These are phyloP conservation scores for Lates japonicus DNA, from an alignment of 2,797 vertebrate genomes.

Conservation along the genomic window DNA sequence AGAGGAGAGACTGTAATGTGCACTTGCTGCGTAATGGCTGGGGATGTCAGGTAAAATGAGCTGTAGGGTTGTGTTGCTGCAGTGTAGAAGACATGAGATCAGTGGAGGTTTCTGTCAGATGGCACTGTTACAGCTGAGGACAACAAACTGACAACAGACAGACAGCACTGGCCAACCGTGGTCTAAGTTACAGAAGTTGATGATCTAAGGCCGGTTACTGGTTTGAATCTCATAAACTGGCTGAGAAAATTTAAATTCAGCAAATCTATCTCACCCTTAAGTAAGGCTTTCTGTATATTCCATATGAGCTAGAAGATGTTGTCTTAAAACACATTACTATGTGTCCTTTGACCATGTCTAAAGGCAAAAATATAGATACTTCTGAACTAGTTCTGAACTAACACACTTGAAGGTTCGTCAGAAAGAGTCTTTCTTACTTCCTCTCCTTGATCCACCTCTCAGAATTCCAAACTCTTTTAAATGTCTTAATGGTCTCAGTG, in stretches of 20 bases:
- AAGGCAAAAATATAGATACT: neutral
- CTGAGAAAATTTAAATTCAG: neutral
- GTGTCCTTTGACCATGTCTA: neutral
- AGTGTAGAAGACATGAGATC: slow-evolving; percentile 50
- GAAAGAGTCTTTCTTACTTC: neutral
- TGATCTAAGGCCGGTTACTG: neutral
- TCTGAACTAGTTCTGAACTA: neutral
- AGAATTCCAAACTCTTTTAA: neutral
- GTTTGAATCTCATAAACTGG: slow-evolving; percentile 11
- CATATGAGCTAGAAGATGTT: neutral
- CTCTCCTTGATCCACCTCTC: too few species aligned
- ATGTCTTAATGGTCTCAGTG: neutral
- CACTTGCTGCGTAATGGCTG: slow-evolving; percentile 43
- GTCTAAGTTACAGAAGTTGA: neutral
- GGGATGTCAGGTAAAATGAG: slow-evolving; percentile 70
- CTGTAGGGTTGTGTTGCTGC: slow-evolving; percentile 54
- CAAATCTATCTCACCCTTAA: neutral
- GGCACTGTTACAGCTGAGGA: slow-evolving; percentile 47
- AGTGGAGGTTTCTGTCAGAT: slow-evolving; percentile 50
- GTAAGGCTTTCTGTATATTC: neutral
- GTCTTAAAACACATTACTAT: neutral
- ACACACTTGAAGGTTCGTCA: neutral
- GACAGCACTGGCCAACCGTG: slow-evolving; percentile 11
- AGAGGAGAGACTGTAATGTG: slow-evolving; percentile 47
- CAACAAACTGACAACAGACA: slow-evolving; percentile 28